Evolutionary conservation across 2,888 invertebrate species (phyloP).

Genomic region (Ditula angustiorana): DNA sequence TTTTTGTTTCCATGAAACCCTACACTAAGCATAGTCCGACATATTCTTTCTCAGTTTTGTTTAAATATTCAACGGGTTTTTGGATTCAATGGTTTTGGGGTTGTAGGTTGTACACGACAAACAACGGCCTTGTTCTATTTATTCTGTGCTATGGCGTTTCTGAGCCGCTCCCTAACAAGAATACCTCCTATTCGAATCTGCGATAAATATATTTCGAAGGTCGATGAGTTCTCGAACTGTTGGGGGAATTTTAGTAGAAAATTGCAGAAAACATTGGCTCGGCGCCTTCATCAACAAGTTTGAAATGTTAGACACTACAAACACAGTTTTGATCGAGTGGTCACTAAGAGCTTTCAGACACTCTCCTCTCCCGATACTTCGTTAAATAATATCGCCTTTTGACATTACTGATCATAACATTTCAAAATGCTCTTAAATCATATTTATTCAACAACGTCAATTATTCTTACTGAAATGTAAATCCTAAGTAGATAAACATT

Average conservation of each 20-base stretch:
- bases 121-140: too few relatives aligned
- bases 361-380: background rate
- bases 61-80: too few relatives aligned
- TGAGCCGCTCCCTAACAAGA: background rate
- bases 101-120: too few relatives aligned
- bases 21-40: too few relatives aligned
- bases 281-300: constrained; percentile 27
- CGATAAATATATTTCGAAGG: constrained; percentile 12
- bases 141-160: background rate
- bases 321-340: constrained; percentile 21
- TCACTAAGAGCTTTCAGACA: constrained; percentile 24
- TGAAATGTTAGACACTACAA: constrained; percentile 8
- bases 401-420: constrained; percentile 8
- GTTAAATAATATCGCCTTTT: background rate
- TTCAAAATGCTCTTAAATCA: constrained; percentile 9
- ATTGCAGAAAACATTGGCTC: constrained; percentile 29
- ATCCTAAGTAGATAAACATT: background rate
- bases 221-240: constrained; percentile 13
- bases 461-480: background rate
- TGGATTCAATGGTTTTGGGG: too few relatives aligned
- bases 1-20: too few relatives aligned
- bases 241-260: constrained; percentile 14
- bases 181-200: background rate
- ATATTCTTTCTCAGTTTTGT: too few relatives aligned
- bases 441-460: background rate